Conservation (phyloP, 1,140 invertebrate species). For the Pseudobourletiella spinata region DNA sequence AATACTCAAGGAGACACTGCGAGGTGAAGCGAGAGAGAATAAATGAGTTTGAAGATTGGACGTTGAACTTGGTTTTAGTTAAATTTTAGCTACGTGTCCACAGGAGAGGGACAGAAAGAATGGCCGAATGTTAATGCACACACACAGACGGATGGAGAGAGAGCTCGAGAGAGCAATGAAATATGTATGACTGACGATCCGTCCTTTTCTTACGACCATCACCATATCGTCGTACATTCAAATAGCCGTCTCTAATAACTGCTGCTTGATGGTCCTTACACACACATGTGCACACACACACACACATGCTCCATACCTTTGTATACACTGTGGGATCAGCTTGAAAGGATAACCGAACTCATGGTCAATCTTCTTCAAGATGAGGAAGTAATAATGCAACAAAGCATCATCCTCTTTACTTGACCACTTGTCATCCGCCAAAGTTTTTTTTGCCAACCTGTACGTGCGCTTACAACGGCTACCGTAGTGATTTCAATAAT, state of each 20-base stretch:
- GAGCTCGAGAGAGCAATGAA: not conserved
- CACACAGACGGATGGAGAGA: not conserved
- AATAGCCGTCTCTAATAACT: no score
- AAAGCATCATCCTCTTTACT: no score
- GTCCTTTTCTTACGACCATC: not conserved
- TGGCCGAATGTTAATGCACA: not conserved
- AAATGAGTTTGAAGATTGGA: not conserved
- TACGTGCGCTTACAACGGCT: no score
- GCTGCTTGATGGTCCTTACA: not conserved
- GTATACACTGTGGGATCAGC: not conserved
- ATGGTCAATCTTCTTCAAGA: not conserved
- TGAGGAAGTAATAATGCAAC: not conserved
- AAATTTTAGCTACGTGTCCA: not conserved
- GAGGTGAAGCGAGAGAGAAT: not conserved
- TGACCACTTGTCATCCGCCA: no score
- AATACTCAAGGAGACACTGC: no score
- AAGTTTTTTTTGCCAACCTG: no score
- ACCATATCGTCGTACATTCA: no score
- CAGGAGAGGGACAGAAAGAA: not conserved
- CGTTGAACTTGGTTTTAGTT: conserved; percentile 8
- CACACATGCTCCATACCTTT: not conserved
- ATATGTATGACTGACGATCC: conserved; percentile 5
- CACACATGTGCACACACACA: not conserved
- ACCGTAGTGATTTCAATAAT: no score
- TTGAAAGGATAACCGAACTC: not conserved